phyloP scores from a whole-genome alignment of 1,140 invertebrate genomes.

The Archivesica marissinica region DNA sequence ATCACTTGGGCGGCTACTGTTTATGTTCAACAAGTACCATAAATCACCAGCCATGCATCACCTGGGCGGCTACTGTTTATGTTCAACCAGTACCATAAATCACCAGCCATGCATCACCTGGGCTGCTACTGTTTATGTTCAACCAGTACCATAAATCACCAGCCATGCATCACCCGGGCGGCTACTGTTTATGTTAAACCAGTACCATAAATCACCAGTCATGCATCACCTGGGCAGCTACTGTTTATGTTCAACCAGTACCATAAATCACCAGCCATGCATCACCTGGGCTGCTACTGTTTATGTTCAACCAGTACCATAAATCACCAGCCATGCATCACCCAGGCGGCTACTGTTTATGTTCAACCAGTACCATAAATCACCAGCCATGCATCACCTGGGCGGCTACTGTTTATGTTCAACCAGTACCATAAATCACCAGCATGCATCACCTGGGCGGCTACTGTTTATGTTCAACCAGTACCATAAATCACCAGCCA shows the following conservation, averaged over 20 bases:
- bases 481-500: background rate
- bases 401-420: conserved; percentile 1
- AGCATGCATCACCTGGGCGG: background rate
- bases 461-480: no score
- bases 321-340: background rate
- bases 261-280: conserved; percentile 3
- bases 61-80: background rate
- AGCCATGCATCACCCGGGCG: background rate
- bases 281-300: conserved; percentile 2
- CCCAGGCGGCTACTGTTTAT: background rate
- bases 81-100: conserved; percentile 11
- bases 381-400: background rate
- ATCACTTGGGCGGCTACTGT: conserved; percentile 2
- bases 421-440: background rate
- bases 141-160: background rate
- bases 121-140: conserved; percentile 1
- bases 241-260: background rate
- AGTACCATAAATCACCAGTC: background rate
- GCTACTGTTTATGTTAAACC: conserved; percentile 9
- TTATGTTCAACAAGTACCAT: background rate
- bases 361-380: conserved; percentile 11
- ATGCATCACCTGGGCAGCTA: background rate
- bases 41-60: background rate
- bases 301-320: background rate
- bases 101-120: background rate